Conservation (phyloP, 2,113 vertebrate species). For the Oreochromis niloticus region DNA sequence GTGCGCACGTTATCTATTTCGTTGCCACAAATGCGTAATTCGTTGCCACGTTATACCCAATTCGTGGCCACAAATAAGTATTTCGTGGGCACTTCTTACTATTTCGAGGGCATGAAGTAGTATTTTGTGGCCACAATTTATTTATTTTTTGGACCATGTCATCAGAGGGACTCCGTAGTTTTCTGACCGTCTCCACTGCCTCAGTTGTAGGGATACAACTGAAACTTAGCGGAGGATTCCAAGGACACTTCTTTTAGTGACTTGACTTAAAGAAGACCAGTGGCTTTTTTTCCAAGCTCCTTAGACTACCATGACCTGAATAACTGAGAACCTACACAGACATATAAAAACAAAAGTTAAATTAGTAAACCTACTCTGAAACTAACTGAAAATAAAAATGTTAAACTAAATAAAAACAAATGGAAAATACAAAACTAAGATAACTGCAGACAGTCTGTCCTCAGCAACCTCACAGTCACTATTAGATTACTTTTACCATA, state of each 20-base stretch:
- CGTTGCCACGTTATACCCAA: too few relatives aligned
- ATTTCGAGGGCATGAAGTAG: too few relatives aligned
- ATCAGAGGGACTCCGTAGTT: not conserved
- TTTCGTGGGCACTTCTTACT: too few relatives aligned
- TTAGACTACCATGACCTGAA: not conserved
- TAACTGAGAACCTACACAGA: not conserved
- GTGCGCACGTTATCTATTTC: too few relatives aligned
- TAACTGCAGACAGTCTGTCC: not conserved
- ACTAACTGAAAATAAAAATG: not conserved
- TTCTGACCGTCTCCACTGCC: not conserved
- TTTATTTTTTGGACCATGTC: too few relatives aligned
- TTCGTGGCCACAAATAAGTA: too few relatives aligned
- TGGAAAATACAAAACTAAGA: not conserved
- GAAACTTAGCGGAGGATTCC: not conserved
- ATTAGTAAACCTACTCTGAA: not conserved
- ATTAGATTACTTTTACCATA: not conserved
- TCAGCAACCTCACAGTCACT: not conserved
- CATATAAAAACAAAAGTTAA: not conserved
- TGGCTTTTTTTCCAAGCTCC: not conserved
- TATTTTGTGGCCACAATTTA: too few relatives aligned
- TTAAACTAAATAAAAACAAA: not conserved
- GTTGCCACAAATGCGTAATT: too few relatives aligned
- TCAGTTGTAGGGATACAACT: not conserved
- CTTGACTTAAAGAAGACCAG: not conserved
- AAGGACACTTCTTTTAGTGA: not conserved